Evolutionary conservation across 2,797 vertebrate species (phyloP), one percentile per base, ranked within the genome.

Genomic region (Pangasius krempfi): DNA sequence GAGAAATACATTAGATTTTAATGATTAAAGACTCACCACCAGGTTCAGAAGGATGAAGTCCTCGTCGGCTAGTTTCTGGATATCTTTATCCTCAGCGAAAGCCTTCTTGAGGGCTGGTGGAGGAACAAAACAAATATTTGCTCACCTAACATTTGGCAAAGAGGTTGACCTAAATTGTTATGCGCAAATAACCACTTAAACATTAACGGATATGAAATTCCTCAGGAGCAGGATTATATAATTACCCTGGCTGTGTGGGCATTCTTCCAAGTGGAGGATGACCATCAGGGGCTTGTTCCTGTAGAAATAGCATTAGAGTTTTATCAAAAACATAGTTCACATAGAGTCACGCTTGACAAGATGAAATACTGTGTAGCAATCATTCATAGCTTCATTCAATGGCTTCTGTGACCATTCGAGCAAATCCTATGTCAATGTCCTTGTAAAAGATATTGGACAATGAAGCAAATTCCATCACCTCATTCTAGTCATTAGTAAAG

Each of bases 271-370:
- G 93, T 99, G 98, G 76, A 99, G 98, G 90, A 99, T 96, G 22
- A 99, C 96, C 96, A 99, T 96, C 92, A 99, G 93, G 54, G 98
- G 98, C 89, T 97, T 99, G 94, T 98, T 97, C 92, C 98, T 99
- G 88, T 62, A 93, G 90, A 88, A 93, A 81, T 68, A 92, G 13
- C 3, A 84, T 73, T 56, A 4, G 7, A 9, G 18, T 20, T 40
- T 72, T 33, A 27, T 47, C 22, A 30, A 78, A 76, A 52, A 30
- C 13, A 44, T 47, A 30, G 20, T 18, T 47, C 33, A 33, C 6
- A 0, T n/a, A 14, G 37, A 30, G 9, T 83, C 1, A 44, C 5
- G 18, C 76, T 33, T 79, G n/a, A 54, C n/a, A 68, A 25, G 60
- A 79, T 50, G 40, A 40, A 75, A 52, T 30, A 3, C 8, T 58